phyloP scores from a whole-genome alignment of 2,797 vertebrate genomes.

The Pseudopleuronectes americanus region DNA sequence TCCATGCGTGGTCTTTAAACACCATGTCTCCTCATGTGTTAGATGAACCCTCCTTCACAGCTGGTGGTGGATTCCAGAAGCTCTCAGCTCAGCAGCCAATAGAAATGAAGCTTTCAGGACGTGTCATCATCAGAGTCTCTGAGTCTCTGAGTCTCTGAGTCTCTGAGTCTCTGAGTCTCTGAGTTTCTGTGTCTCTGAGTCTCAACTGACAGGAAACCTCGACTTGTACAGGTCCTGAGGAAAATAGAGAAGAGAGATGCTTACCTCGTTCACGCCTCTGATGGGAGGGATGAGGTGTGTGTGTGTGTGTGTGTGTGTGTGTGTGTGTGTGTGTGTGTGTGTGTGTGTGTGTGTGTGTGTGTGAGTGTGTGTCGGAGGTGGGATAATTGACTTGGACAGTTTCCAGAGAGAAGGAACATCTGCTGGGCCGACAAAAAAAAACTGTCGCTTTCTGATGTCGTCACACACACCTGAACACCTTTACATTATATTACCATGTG shows the following conservation, averaged over 20 bases:
- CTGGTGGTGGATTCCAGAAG: no score
- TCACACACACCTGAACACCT: constrained; percentile 31
- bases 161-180: no score
- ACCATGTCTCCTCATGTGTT: no score
- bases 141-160: not conserved
- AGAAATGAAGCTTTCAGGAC: no score
- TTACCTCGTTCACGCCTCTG: constrained; percentile 81
- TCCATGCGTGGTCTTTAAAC: no score
- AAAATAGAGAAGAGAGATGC: constrained; percentile 47
- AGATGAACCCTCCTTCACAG: no score
- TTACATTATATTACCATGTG: not conserved
- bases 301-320: constrained; percentile 44
- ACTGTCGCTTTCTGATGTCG: constrained; percentile 42
- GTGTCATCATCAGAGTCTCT: no score
- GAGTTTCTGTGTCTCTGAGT: not conserved
- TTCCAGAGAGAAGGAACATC: constrained; percentile 72
- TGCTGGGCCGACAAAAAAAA: constrained; percentile 40
- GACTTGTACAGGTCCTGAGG: not conserved
- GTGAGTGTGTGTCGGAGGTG: constrained; percentile 25
- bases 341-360: constrained; percentile 45
- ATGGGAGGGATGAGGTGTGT: constrained; percentile 66
- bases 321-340: constrained; percentile 42
- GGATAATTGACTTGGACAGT: constrained; percentile 82
- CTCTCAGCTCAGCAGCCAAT: no score
- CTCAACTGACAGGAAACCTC: not conserved